These are phyloP conservation scores for Petromus typicus DNA, from an alignment of 2,113 vertebrate species.

Conservation along the genomic window DNA sequence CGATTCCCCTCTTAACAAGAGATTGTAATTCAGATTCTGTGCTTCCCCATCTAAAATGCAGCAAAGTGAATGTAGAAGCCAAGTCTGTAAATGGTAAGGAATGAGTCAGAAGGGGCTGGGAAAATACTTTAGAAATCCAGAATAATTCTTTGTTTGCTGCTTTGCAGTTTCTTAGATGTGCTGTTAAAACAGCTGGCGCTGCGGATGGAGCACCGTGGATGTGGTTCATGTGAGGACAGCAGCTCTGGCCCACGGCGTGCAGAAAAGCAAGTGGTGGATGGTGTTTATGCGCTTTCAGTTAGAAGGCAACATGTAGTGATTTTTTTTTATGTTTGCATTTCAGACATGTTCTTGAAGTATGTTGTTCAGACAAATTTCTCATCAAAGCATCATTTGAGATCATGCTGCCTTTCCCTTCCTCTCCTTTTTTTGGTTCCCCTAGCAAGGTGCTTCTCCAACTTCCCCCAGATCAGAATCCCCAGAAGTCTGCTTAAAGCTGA, in stretches of 20 bases:
- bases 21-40: neutral
- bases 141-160: neutral
- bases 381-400: neutral
- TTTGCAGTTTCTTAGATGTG: neutral
- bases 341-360: neutral
- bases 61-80: neutral
- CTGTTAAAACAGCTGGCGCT: neutral
- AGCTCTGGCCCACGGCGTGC: no score
- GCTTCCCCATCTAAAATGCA: neutral
- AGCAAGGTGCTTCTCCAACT: neutral
- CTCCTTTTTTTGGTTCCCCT: neutral
- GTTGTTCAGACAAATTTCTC: neutral
- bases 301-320: neutral
- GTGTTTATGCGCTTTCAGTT: neutral
- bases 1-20: neutral
- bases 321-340: neutral
- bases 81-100: neutral
- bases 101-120: neutral
- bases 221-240: neutral
- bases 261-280: neutral
- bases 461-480: neutral
- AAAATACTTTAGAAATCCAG: neutral
- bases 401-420: neutral
- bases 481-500: constrained; percentile 1
- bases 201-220: neutral